phyloP scores from a whole-genome alignment of 2,113 vertebrate species.

The Mola mola region DNA sequence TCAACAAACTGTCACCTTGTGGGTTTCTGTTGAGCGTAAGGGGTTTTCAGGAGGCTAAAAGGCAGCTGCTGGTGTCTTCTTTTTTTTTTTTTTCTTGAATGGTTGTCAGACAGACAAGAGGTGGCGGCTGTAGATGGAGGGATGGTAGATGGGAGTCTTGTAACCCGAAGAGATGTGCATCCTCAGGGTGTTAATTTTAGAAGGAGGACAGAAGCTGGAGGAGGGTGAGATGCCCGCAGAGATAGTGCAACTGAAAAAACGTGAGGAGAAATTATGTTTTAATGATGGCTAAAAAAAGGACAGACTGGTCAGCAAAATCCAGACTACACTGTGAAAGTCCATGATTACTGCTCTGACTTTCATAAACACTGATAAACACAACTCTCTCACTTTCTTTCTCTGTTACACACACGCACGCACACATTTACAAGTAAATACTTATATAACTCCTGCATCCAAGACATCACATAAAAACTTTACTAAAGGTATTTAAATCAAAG shows the following conservation, averaged over 20 bases:
- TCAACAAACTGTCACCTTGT: slow-evolving; percentile 58
- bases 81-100: neutral
- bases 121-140: slow-evolving; percentile 27
- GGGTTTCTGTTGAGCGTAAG: slow-evolving; percentile 52
- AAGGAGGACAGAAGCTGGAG: slow-evolving; percentile 29
- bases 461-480: too few species aligned
- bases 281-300: slow-evolving; percentile 24
- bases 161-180: slow-evolving; percentile 59
- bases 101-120: slow-evolving; percentile 24
- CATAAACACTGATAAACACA: too few species aligned
- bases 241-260: slow-evolving; percentile 30
- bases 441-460: too few species aligned
- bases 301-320: too few species aligned
- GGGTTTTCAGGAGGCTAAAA: slow-evolving; percentile 26
- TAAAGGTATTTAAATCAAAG: too few species aligned
- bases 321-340: slow-evolving; percentile 7
- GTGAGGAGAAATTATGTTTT: slow-evolving; percentile 35
- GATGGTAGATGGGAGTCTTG: slow-evolving; percentile 40
- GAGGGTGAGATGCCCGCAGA: slow-evolving; percentile 40
- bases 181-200: slow-evolving; percentile 53
- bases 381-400: too few species aligned
- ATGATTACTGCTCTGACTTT: too few species aligned
- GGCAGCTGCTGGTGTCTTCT: slow-evolving; percentile 39
- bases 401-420: too few species aligned
- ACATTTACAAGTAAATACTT: too few species aligned